Base-by-base conservation (phyloP, 1,140 invertebrate genomes). In the Drosophila mojavensis region DNA sequence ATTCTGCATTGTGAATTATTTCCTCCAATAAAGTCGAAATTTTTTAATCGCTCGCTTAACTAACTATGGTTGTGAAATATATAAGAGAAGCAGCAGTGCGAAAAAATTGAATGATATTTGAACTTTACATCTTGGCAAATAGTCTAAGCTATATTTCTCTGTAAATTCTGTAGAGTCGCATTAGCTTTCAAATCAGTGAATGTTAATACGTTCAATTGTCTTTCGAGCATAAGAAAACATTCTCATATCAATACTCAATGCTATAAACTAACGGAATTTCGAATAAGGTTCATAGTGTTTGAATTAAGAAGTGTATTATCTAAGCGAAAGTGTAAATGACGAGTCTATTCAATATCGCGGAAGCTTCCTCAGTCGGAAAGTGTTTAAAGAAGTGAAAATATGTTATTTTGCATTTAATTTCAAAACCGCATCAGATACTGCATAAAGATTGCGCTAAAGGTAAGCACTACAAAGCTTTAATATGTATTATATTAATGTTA, bases 41-140 rank as follows among this genome's bases (percentile, higher is more conserved):
- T 53, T 81, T 76, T 75, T 73, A 75, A 88, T 91, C 90, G 90
- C 90, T 91, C 90, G 90, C 90, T 91, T 91, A 85, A 91, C 85
- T 74, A 56, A 75, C 55, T 64, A 91, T 71, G 90, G 90, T 91
- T 91, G 90, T 91, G 90, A 91, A 75, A 39, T 17, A 17, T 17
- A 60, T 60, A 64, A 13, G 24, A 24, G 61, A 51, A 50, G 7
- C 28, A 11, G 13, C 47, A 58, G 54, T 15, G 56, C 17, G 5
- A 59, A 55, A 63, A 13, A 28, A 13, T 45, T n/a, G 10, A 33
- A 47, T 4, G 28, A 47, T 58, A 39, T 43, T 36, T 13, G 30
- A 50, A 17, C 45, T 33, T 7, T 39, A 47, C 15, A 3, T 7
- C n/a, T 17, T 17, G 47, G n/a, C 28, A 56, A 58, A 58, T 15